Conservation (phyloP, 2,888 invertebrate genomes). For the Rhogogaster chlorosoma region DNA sequence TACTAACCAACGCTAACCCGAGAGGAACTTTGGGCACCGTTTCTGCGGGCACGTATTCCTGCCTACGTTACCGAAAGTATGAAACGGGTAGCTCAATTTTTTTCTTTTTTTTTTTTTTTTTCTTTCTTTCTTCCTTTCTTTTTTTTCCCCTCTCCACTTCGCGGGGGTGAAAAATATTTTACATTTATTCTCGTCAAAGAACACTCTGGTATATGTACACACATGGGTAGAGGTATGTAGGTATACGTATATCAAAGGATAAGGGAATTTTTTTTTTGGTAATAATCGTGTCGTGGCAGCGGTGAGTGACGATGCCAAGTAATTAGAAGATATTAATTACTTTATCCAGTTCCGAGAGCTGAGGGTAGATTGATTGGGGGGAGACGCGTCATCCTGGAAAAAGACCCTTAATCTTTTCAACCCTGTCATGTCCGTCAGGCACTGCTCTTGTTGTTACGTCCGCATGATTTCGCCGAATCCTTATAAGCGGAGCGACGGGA, state of each 20-base stretch:
- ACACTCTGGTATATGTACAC: slow-evolving; percentile 1
- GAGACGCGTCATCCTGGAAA: slow-evolving; percentile 30
- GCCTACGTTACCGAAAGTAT: slow-evolving; percentile 26
- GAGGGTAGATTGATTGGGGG: slow-evolving; percentile 39
- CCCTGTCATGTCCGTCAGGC: slow-evolving; percentile 43
- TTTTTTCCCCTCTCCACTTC: background rate
- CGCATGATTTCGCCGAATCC: slow-evolving; percentile 49
- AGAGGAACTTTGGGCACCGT: slow-evolving; percentile 4
- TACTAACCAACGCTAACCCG: slow-evolving; percentile 34
- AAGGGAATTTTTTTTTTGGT: background rate
- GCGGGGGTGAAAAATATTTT: slow-evolving; percentile 22
- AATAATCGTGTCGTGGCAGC: background rate
- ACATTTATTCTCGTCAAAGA: slow-evolving; percentile 35
- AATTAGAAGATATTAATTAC: slow-evolving; percentile 47
- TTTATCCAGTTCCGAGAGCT: slow-evolving; percentile 20
- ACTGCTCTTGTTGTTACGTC: slow-evolving; percentile 47
- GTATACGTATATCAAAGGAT: background rate
- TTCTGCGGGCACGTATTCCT: slow-evolving; percentile 26
- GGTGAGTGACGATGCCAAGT: slow-evolving; percentile 30
- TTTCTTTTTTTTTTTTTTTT: background rate
- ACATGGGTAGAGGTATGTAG: background rate
- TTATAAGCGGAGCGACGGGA: slow-evolving; percentile 47
- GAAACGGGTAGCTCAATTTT: slow-evolving; percentile 3
- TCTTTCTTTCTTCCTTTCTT: background rate
- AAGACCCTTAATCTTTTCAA: slow-evolving; percentile 47